These are phyloP conservation scores for Tolypeutes matacus DNA, from an alignment of 2,797 vertebrate genomes.

Conservation along the genomic window DNA sequence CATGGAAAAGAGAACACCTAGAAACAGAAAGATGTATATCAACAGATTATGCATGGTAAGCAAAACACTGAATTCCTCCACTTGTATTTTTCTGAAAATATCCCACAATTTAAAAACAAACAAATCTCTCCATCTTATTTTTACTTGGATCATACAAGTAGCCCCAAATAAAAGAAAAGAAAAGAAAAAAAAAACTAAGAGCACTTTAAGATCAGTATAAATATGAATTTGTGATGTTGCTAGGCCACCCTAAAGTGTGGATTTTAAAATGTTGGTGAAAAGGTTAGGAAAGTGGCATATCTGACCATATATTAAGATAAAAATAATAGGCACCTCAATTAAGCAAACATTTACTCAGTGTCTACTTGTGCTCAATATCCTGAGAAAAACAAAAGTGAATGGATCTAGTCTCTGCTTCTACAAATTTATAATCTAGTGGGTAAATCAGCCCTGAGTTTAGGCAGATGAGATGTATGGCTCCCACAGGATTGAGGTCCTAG, in stretches of 20 bases:
- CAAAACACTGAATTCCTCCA: not conserved
- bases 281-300: not conserved
- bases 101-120: too few relatives aligned
- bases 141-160: not conserved
- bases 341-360: not conserved
- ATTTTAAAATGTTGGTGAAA: constrained; percentile 36
- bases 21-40: constrained; percentile 4
- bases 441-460: not conserved
- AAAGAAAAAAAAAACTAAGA: too few relatives aligned
- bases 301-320: constrained; percentile 7
- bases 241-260: not conserved
- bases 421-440: not conserved
- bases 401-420: not conserved
- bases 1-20: constrained; percentile 89
- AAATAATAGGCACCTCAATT: not conserved
- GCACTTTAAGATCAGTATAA: not conserved
- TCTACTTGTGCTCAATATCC: not conserved
- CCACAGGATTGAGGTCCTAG: not conserved
- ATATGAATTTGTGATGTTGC: constrained; percentile 10
- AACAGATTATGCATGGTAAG: not conserved
- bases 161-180: too few relatives aligned
- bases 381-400: not conserved
- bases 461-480: not conserved
- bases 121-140: not conserved
- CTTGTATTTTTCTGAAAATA: constrained; percentile 21